A percentile compares a stretch with the other conserved stretches of the same genome.
Conservation (phyloP, 2,888 invertebrate species). For the Ophion ventricosus region DNA sequence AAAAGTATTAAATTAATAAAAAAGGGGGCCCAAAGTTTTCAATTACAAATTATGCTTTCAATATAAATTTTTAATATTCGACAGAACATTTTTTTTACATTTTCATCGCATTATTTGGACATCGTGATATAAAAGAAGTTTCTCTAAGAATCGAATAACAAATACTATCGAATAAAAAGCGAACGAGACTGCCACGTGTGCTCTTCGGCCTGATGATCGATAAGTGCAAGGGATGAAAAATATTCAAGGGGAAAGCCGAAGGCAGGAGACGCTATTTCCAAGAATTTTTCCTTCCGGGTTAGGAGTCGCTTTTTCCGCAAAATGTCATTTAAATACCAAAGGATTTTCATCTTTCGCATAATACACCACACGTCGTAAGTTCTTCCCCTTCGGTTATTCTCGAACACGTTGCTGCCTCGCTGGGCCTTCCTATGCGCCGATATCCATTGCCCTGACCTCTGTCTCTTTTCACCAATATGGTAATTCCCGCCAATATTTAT, state of each 20-base stretch:
- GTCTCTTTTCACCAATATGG: conserved; percentile 4
- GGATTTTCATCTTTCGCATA: conserved; percentile 49
- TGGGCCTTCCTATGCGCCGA: conserved; percentile 1
- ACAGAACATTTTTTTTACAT: conserved; percentile 12
- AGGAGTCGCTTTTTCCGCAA: conserved; percentile 36
- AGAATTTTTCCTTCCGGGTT: conserved; percentile 32
- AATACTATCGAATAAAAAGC: no score
- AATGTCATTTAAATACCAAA: conserved; percentile 64
- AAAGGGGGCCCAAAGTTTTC: not conserved
- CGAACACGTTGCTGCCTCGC: conserved; percentile 30
- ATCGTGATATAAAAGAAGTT: no score
- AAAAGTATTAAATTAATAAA: not conserved
- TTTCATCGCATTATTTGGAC: conserved; percentile 20
- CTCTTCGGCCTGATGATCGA: not conserved
- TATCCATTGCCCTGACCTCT: not conserved
- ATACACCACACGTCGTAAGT: not conserved
- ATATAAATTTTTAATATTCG: not conserved
- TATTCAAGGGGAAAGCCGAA: conserved; percentile 10
- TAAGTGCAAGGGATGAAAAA: not conserved
- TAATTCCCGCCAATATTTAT: conserved; percentile 31
- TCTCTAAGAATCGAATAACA: no score
- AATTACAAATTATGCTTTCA: conserved; percentile 2
- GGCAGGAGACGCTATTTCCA: not conserved
- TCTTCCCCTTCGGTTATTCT: conserved; percentile 43
- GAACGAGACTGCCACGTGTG: no score